These are phyloP conservation scores for Artibeus lituratus DNA, from an alignment of 2,797 vertebrate genomes.

Conservation along the genomic window DNA sequence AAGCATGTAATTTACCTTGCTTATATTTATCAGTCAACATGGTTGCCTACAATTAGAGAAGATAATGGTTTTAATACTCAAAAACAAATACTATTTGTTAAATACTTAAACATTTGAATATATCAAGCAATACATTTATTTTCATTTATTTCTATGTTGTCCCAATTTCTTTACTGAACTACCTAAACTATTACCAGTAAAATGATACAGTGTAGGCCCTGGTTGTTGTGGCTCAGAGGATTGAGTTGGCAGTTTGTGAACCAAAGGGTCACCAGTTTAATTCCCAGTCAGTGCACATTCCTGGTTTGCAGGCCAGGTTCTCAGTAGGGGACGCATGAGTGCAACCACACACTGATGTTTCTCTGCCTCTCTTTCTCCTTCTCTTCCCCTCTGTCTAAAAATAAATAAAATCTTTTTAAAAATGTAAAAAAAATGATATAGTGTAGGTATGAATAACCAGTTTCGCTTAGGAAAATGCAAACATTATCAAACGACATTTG, in stretches of 20 bases:
- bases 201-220: background rate
- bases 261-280: too few relatives aligned
- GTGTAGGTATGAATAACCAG: background rate
- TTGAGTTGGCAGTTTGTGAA: too few relatives aligned
- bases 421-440: background rate
- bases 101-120: conserved; percentile 28
- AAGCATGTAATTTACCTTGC: conserved; percentile 98
- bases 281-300: too few relatives aligned
- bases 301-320: too few relatives aligned
- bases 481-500: conserved; percentile 4
- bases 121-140: background rate
- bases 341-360: too few relatives aligned
- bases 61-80: conserved; percentile 48
- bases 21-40: conserved; percentile 98
- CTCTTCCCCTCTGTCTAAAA: too few relatives aligned
- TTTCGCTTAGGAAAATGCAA: conserved; percentile 48
- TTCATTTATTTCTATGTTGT: conserved; percentile 31
- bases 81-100: conserved; percentile 46
- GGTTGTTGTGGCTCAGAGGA: too few relatives aligned
- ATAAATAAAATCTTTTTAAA: too few relatives aligned
- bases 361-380: too few relatives aligned
- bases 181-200: conserved; percentile 21
- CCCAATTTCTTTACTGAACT: conserved; percentile 20
- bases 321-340: too few relatives aligned
- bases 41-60: conserved; percentile 89